phyloP scores from a whole-genome alignment of 2,888 invertebrate species.

The Aleiodes leptofemur region DNA sequence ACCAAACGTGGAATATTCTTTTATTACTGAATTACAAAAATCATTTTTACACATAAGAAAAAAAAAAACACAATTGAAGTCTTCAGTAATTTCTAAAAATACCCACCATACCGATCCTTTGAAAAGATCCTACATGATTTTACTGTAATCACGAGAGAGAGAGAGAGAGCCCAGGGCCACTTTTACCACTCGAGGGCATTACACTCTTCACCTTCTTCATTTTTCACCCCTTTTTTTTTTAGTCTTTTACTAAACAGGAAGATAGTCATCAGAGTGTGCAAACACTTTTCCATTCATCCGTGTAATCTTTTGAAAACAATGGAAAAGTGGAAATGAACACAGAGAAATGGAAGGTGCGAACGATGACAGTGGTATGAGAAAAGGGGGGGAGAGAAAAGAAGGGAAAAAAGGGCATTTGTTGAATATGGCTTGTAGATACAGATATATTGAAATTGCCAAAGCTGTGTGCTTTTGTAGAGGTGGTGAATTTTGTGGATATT shows the following conservation, averaged over 20 bases:
- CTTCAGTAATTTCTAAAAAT: no score
- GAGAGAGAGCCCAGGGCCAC: background rate
- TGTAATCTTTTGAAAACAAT: conserved; percentile 2
- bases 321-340: background rate
- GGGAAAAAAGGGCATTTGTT: background rate
- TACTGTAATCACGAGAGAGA: background rate
- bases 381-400: background rate
- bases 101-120: no score
- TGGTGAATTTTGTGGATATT: background rate
- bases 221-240: background rate
- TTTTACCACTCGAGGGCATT: background rate
- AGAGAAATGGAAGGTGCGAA: conserved; percentile 32
- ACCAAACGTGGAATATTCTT: no score
- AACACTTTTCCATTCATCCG: conserved; percentile 13
- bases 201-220: background rate
- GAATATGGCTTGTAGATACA: conserved; percentile 15
- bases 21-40: no score
- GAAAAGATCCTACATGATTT: no score
- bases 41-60: no score
- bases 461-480: conserved; percentile 21
- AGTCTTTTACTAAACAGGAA: background rate
- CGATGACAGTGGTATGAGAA: conserved; percentile 28
- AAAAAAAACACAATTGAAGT: no score
- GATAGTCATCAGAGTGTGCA: conserved; percentile 12
- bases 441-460: conserved; percentile 15